These are phyloP conservation scores for Lycia hirtaria DNA, from an alignment of 2,888 invertebrate genomes.

Conservation along the genomic window DNA sequence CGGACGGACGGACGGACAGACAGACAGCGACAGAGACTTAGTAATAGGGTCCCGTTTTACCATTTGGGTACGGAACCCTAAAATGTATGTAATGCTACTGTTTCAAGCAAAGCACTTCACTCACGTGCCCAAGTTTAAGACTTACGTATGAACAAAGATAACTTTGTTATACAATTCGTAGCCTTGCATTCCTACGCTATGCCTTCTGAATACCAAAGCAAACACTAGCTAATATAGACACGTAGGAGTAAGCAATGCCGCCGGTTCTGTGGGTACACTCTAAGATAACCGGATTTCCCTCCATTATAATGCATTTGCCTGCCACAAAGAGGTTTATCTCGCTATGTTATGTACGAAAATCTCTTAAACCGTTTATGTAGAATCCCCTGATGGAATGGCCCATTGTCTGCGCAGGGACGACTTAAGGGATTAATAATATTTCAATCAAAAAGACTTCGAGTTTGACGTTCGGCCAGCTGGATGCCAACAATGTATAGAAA, in stretches of 20 bases:
- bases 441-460: conserved; percentile 35
- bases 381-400: conserved; percentile 24
- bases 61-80: too few relatives aligned
- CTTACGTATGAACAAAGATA: conserved; percentile 1
- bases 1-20: too few relatives aligned
- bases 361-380: conserved; percentile 27
- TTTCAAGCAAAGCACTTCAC: background rate
- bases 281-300: conserved; percentile 35
- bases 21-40: too few relatives aligned
- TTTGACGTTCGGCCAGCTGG: conserved; percentile 27
- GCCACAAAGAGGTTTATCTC: conserved; percentile 38
- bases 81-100: too few relatives aligned
- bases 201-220: conserved; percentile 10
- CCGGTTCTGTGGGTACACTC: conserved; percentile 2
- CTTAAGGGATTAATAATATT: conserved; percentile 39
- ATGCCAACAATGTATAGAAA: conserved; percentile 30
- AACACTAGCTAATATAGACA: conserved; percentile 6
- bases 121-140: background rate
- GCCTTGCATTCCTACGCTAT: conserved; percentile 6
- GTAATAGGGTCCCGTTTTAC: too few relatives aligned
- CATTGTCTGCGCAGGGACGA: conserved; percentile 29
- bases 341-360: conserved; percentile 31
- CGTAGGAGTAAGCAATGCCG: background rate
- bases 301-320: conserved; percentile 32
- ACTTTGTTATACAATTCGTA: conserved; percentile 11